Conservation (phyloP, 2,797 vertebrate genomes). For the Apodemus agrarius region DNA sequence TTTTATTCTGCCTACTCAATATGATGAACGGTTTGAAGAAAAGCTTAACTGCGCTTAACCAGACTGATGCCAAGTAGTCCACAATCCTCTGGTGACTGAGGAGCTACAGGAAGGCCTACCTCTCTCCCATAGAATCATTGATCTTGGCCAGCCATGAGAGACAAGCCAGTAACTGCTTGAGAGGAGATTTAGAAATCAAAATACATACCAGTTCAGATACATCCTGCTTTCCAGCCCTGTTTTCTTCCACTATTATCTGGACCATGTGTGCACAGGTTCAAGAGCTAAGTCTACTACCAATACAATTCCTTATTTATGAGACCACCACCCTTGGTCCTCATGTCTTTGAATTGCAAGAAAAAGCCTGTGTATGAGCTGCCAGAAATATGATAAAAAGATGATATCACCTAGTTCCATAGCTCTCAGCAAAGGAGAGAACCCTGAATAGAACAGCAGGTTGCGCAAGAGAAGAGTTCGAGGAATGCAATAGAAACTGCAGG, state of each 20-base stretch:
- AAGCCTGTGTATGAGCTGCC: not conserved
- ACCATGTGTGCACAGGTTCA: slow-evolving; percentile 44
- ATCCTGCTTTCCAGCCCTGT: slow-evolving; percentile 16
- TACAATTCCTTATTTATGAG: slow-evolving; percentile 56
- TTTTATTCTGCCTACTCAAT: not conserved
- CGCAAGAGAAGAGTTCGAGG: slow-evolving; percentile 35
- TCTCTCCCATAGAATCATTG: not conserved
- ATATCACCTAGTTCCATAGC: slow-evolving; percentile 6
- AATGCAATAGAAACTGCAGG: slow-evolving; percentile 33
- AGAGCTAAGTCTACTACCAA: slow-evolving; percentile 52
- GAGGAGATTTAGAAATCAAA: not conserved
- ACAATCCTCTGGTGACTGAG: not conserved
- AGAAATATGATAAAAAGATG: slow-evolving; percentile 65
- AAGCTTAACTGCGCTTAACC: not conserved
- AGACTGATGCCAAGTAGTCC: not conserved
- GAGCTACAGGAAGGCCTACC: not conserved
- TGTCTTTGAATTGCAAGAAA: slow-evolving; percentile 64
- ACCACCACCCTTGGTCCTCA: not conserved
- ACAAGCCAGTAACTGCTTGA: not conserved
- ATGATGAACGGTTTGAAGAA: not conserved
- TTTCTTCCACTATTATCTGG: slow-evolving; percentile 56
- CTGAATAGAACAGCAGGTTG: not conserved
- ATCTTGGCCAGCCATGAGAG: not conserved
- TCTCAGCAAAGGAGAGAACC: slow-evolving; percentile 48
- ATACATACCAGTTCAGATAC: not conserved